A percentile compares a stretch with the other conserved stretches of the same genome.
These are phyloP conservation scores for Tachina fera DNA, from an alignment of 2,888 invertebrate genomes.

Conservation along the genomic window DNA sequence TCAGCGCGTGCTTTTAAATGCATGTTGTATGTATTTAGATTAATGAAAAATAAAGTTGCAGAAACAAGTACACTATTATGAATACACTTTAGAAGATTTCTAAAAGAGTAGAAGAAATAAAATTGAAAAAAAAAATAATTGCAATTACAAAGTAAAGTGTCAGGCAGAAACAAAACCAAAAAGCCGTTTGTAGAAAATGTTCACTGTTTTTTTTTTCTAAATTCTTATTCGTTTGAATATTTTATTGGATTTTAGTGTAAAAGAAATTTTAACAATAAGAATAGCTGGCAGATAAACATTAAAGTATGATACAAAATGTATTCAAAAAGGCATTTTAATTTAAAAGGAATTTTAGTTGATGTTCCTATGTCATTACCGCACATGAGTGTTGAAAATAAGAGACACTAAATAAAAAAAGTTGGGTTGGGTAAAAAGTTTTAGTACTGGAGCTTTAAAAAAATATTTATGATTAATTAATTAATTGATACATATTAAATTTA, in stretches of 20 bases:
- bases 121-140: neutral
- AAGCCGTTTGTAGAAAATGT: constrained; percentile 34
- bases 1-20: constrained; percentile 67
- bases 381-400: neutral
- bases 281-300: constrained; percentile 22
- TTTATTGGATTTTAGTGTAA: constrained; percentile 21
- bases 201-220: neutral
- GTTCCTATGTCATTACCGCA: neutral
- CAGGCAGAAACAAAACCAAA: constrained; percentile 15
- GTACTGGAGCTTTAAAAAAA: too few species aligned
- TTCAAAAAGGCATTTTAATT: constrained; percentile 13
- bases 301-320: constrained; percentile 32
- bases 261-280: neutral
- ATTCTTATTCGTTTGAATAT: constrained; percentile 59
- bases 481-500: too few species aligned
- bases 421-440: too few species aligned
- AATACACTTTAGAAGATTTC: constrained; percentile 10
- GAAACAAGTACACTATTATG: constrained; percentile 43
- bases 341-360: constrained; percentile 1
- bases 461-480: too few species aligned
- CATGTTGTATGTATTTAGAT: constrained; percentile 61
- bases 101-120: neutral
- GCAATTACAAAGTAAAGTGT: constrained; percentile 1
- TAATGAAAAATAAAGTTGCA: constrained; percentile 49
- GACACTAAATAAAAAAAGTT: too few species aligned